phyloP scores from a whole-genome alignment of 2,888 invertebrate species.

The Pseudanteris insignis region DNA sequence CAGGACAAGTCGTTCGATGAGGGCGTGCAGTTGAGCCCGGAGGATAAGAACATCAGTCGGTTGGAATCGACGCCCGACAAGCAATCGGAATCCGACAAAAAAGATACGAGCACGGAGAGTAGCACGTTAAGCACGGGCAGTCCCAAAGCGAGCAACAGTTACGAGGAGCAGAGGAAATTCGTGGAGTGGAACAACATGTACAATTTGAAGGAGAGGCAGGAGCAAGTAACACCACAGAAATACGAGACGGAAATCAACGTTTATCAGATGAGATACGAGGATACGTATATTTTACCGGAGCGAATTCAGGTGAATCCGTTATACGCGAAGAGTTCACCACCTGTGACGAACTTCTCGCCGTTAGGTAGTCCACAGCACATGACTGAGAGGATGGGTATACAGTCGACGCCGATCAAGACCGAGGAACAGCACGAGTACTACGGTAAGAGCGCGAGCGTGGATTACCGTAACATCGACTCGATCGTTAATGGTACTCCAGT shows the following conservation, averaged over 20 bases:
- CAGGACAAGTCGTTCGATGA: no score
- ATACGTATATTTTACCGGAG: constrained; percentile 57
- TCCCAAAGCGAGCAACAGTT: constrained; percentile 58
- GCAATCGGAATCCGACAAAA: constrained; percentile 61
- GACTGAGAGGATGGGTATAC: constrained; percentile 58
- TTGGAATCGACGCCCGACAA: constrained; percentile 55
- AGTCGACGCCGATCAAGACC: constrained; percentile 63
- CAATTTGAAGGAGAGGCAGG: constrained; percentile 53
- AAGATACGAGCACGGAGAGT: constrained; percentile 63
- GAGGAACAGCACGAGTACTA: constrained; percentile 48
- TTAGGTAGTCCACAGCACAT: constrained; percentile 52
- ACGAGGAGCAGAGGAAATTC: constrained; percentile 62
- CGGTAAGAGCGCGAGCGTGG: constrained; percentile 55
- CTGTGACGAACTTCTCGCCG: constrained; percentile 47
- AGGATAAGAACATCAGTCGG: constrained; percentile 38
- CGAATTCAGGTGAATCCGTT: constrained; percentile 48
- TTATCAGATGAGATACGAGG: constrained; percentile 52
- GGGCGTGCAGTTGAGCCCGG: constrained; percentile 14
- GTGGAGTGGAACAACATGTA: constrained; percentile 65
- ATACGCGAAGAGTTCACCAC: constrained; percentile 10
- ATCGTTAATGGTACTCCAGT: constrained; percentile 60
- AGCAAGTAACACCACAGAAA: constrained; percentile 51
- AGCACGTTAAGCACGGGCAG: constrained; percentile 56
- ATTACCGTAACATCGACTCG: constrained; percentile 64
- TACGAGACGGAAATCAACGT: constrained; percentile 46